Evolutionary conservation across 2,113 vertebrate species (phyloP).

Genomic region (Oryctolagus cuniculus): mOryCun1.1 NC_091453.1:123781001-123781500

Average conservation of each 20-base stretch:
- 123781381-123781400: neutral
- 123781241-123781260: neutral
- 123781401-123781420: neutral
- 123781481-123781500: neutral
- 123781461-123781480: neutral
- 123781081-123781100: neutral
- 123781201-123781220: neutral
- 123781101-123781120: neutral
- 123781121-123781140: neutral
- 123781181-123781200: neutral
- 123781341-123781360: neutral
- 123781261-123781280: neutral
- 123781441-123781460: neutral
- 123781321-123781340: neutral
- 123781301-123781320: neutral
- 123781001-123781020: neutral
- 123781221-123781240: neutral
- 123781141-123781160: neutral
- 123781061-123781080: neutral
- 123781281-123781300: neutral
- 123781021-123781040: neutral
- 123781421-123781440: neutral
- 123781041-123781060: neutral
- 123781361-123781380: neutral
- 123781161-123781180: neutral